Conservation (phyloP, 2,797 vertebrate genomes). For the Choloepus didactylus region DNA sequence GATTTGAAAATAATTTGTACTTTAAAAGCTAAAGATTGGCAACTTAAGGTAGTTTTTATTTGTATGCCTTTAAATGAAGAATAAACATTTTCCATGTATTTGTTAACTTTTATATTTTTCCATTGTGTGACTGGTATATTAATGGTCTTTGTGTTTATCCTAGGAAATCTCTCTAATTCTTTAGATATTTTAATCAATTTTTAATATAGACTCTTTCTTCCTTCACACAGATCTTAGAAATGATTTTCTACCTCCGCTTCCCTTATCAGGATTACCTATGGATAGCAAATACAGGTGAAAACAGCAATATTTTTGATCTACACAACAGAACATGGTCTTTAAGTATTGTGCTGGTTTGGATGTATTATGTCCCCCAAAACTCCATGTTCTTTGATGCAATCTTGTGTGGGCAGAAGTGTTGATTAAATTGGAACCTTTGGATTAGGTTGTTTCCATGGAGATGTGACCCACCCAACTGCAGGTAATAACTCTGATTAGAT, state of each 20-base stretch:
- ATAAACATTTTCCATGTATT: background rate
- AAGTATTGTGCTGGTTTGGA: background rate
- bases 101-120: conserved; percentile 28
- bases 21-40: background rate
- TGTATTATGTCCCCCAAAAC: no score
- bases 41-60: conserved; percentile 12
- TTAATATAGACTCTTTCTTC: background rate
- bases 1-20: background rate
- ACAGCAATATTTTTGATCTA: background rate
- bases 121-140: background rate
- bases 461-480: no score
- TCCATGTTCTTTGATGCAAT: no score
- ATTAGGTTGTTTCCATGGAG: no score
- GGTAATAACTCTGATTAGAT: no score
- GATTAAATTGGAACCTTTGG: no score
- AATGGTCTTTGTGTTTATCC: conserved; percentile 12
- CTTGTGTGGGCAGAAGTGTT: no score
- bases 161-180: background rate
- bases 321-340: background rate
- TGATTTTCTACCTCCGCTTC: background rate
- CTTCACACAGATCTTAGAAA: conserved; percentile 24
- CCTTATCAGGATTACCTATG: background rate
- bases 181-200: conserved; percentile 6
- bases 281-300: background rate
- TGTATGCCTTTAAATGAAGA: background rate